Conservation (phyloP, 2,113 vertebrate species). For the Antennarius striatus region DNA sequence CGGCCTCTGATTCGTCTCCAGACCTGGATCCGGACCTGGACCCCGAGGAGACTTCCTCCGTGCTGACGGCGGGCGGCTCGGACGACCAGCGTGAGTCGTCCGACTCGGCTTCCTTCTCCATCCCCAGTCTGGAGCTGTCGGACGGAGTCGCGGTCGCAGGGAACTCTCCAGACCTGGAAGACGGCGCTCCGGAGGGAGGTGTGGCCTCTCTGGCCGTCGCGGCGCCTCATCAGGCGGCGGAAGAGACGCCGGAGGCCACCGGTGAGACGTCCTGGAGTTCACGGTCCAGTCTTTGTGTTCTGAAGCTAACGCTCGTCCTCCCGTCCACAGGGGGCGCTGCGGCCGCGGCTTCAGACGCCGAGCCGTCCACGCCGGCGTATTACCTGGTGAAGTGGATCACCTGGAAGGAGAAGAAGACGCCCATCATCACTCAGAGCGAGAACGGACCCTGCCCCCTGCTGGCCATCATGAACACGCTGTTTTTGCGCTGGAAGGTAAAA, state of each 20-base stretch:
- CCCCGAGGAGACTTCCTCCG: slow-evolving; percentile 53
- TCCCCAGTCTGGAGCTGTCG: slow-evolving; percentile 72
- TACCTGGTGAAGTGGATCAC: slow-evolving; percentile 95
- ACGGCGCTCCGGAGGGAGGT: slow-evolving; percentile 51
- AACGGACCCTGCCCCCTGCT: slow-evolving; percentile 94
- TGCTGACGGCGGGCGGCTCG: slow-evolving; percentile 39
- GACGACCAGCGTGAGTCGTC: slow-evolving; percentile 65
- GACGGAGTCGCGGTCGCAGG: slow-evolving; percentile 47
- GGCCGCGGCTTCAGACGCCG: neutral
- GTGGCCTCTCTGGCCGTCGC: slow-evolving; percentile 29
- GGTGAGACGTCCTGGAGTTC: slow-evolving; percentile 17
- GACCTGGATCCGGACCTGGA: slow-evolving; percentile 46
- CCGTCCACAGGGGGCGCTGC: slow-evolving; percentile 44
- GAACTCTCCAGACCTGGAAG: slow-evolving; percentile 62
- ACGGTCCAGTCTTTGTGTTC: neutral
- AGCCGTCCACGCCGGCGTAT: slow-evolving; percentile 67
- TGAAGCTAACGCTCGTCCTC: neutral
- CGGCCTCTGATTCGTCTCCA: slow-evolving; percentile 4
- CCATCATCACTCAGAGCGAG: slow-evolving; percentile 88
- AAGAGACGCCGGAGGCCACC: slow-evolving; percentile 14
- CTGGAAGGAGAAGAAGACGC: slow-evolving; percentile 91
- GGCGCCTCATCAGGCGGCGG: slow-evolving; percentile 19
- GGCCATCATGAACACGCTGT: slow-evolving; percentile 92
- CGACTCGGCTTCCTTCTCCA: slow-evolving; percentile 68
- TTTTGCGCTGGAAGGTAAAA: slow-evolving; percentile 91